Percentiles rank a stretch among this genome's conserved stretches.
Conservation (phyloP, 2,113 vertebrate species). For the Tursiops truncatus region DNA sequence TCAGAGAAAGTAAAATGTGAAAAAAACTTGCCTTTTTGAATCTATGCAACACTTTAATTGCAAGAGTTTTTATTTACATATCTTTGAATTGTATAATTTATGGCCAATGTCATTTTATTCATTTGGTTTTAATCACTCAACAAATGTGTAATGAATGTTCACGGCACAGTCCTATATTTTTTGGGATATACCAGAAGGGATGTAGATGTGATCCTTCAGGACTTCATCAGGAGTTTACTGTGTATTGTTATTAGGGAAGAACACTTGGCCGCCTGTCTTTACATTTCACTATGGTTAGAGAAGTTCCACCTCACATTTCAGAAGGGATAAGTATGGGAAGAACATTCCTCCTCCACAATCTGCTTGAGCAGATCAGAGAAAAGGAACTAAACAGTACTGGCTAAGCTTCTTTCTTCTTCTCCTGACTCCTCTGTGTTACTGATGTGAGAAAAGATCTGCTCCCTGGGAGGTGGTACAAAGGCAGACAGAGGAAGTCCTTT, state of each 20-base stretch:
- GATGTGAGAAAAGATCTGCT: background rate
- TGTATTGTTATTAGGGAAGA: background rate
- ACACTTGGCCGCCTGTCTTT: background rate
- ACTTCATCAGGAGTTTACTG: background rate
- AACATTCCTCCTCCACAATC: background rate
- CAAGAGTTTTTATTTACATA: background rate
- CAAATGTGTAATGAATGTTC: background rate
- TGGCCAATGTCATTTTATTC: background rate
- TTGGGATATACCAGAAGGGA: background rate
- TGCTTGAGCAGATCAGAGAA: too few relatives aligned
- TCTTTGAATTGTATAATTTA: background rate
- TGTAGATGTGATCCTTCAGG: background rate
- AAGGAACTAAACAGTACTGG: background rate
- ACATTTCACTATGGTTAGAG: background rate
- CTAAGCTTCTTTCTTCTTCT: background rate
- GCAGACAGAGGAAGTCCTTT: background rate
- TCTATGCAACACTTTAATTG: background rate
- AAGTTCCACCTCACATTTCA: background rate
- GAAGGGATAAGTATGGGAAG: background rate
- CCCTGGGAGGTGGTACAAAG: rapidly evolving
- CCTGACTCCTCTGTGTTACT: background rate
- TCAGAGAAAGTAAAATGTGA: background rate
- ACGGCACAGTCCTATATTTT: background rate
- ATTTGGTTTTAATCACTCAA: background rate
- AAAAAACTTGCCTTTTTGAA: background rate